Percentiles rank a stretch among this genome's conserved stretches.
Conservation (phyloP, 2,113 vertebrate genomes). For the Aplodontia rufa region DNA sequence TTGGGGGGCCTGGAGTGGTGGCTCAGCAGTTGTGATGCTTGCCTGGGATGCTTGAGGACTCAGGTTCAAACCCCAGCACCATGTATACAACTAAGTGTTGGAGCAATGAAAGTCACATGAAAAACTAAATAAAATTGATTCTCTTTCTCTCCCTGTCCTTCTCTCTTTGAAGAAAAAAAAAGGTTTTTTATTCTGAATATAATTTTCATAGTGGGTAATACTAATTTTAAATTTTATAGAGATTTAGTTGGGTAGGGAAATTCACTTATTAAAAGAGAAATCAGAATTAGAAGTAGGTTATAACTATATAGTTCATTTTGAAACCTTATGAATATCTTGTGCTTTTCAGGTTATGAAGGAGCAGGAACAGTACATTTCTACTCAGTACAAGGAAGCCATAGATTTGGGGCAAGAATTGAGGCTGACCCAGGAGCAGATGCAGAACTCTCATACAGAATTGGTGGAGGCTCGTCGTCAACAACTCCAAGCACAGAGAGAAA, state of each 20-base stretch:
- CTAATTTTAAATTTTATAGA: conserved; percentile 24
- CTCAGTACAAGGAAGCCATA: conserved; percentile 82
- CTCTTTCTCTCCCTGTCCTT: too few species aligned
- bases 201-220: conserved; percentile 17
- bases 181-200: not conserved
- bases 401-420: conserved; percentile 85
- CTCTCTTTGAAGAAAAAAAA: too few species aligned
- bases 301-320: conserved; percentile 47
- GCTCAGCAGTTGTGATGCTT: too few species aligned
- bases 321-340: conserved; percentile 51
- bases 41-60: too few species aligned
- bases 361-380: conserved; percentile 79
- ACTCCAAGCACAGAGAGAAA: conserved; percentile 79
- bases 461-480: conserved; percentile 81
- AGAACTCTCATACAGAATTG: conserved; percentile 82
- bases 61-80: too few species aligned
- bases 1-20: too few species aligned
- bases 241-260: not conserved
- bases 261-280: conserved; percentile 26
- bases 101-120: too few species aligned
- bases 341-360: conserved; percentile 80
- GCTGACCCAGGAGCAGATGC: conserved; percentile 83
- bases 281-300: conserved; percentile 25
- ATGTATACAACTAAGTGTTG: too few species aligned
- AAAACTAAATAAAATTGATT: too few species aligned